Percentiles rank a stretch among this genome's conserved stretches.
Evolutionary conservation across 1,140 invertebrate genomes (phyloP).

Genomic region (Diachasma alloeum): DNA sequence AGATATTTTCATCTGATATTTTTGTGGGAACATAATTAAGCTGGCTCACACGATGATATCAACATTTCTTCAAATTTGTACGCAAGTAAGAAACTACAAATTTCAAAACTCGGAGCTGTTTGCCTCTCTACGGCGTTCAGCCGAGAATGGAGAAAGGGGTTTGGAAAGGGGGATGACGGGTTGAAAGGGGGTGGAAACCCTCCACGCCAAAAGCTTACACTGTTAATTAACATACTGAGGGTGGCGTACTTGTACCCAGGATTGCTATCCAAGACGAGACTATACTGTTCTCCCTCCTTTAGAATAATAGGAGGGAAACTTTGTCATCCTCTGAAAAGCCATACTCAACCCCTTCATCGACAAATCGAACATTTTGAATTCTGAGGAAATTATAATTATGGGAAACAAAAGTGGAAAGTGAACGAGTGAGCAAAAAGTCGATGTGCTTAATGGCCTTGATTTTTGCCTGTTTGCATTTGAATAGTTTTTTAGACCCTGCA

Average conservation of each 20-base stretch:
- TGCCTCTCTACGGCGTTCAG: too few relatives aligned
- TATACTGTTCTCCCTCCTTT: conserved; percentile 2
- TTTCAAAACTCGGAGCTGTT: too few relatives aligned
- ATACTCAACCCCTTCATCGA: conserved; percentile 19
- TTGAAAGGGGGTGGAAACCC: conserved; percentile 7
- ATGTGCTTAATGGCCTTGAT: too few relatives aligned
- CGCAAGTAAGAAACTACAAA: too few relatives aligned
- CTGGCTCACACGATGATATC: too few relatives aligned
- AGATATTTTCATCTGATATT: too few relatives aligned
- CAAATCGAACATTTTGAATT: conserved; percentile 28
- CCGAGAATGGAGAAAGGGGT: background rate
- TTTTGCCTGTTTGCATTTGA: too few relatives aligned
- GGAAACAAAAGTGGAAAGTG: background rate
- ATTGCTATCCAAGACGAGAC: conserved; percentile 24
- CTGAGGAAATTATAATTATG: background rate
- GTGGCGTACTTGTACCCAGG: conserved; percentile 30
- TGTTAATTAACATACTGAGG: conserved; percentile 61
- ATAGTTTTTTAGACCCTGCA: too few relatives aligned
- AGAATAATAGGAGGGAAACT: conserved; percentile 25
- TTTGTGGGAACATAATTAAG: too few relatives aligned
- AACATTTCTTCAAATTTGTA: too few relatives aligned
- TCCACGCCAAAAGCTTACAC: conserved; percentile 54
- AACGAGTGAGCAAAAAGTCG: too few relatives aligned
- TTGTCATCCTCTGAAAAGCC: conserved; percentile 6
- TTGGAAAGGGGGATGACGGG: background rate